Percentiles rank a stretch among this genome's conserved stretches.
phyloP scores from a whole-genome alignment of 2,888 invertebrate species.

The Alviniconcha strummeri region DNA sequence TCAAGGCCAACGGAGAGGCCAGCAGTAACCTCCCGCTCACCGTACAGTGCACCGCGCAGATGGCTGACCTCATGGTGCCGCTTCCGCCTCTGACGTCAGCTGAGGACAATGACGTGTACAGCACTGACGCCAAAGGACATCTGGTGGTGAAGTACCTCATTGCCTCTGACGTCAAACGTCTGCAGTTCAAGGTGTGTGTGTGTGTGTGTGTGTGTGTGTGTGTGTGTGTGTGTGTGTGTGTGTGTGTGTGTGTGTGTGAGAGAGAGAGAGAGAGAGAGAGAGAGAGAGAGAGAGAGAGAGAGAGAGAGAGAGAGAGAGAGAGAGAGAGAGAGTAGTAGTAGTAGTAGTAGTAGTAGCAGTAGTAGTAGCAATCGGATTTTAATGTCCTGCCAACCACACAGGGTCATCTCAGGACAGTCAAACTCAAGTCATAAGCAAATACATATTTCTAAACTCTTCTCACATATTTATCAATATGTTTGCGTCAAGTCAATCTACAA shows the following conservation, averaged over 20 bases:
- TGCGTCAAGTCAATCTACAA: too few species aligned
- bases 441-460: too few species aligned
- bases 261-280: not conserved
- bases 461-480: too few species aligned
- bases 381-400: too few species aligned
- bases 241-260: not conserved
- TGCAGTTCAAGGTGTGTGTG: slow-evolving; percentile 39
- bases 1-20: slow-evolving; percentile 41
- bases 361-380: too few species aligned
- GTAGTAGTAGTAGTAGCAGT: too few species aligned
- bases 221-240: not conserved
- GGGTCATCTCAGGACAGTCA: too few species aligned
- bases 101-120: slow-evolving; percentile 8
- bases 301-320: too few species aligned
- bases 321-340: too few species aligned
- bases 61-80: slow-evolving; percentile 20
- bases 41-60: slow-evolving; percentile 37
- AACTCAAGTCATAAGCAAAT: too few species aligned
- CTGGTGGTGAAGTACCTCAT: slow-evolving; percentile 35
- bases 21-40: slow-evolving; percentile 36
- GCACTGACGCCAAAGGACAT: slow-evolving; percentile 40
- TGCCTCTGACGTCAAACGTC: slow-evolving; percentile 32
- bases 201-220: not conserved
- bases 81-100: slow-evolving; percentile 27
- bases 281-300: too few species aligned